phyloP scores from a whole-genome alignment of 2,797 vertebrate species.

The Hoplostethus atlanticus region DNA sequence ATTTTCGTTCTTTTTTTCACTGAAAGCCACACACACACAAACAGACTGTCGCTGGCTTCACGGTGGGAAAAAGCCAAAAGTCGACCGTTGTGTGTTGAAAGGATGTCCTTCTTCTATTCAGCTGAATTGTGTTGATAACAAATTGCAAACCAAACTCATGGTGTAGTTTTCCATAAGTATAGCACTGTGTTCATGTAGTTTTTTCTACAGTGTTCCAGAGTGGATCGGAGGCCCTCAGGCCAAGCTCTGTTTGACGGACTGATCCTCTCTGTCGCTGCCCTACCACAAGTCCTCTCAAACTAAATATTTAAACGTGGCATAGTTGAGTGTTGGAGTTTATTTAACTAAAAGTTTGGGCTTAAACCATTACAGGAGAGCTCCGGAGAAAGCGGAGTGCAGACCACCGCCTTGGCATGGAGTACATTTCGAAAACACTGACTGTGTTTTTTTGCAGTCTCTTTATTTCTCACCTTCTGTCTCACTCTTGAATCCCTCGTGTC shows the following conservation, averaged over 20 bases:
- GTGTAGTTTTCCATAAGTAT: conserved; percentile 49
- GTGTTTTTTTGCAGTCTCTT: conserved; percentile 11
- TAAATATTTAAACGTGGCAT: conserved; percentile 83
- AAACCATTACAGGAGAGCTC: conserved; percentile 58
- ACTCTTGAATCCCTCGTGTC: conserved; percentile 5
- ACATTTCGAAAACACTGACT: conserved; percentile 16
- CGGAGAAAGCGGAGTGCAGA: conserved; percentile 43
- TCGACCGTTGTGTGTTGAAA: conserved; percentile 30
- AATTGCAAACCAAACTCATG: conserved; percentile 55
- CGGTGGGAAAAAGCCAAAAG: conserved; percentile 22
- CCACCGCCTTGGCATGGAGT: conserved; percentile 17
- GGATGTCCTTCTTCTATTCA: conserved; percentile 23
- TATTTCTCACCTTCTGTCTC: neutral
- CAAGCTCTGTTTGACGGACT: conserved; percentile 53
- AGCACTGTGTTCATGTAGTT: conserved; percentile 1
- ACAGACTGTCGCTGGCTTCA: conserved; percentile 16
- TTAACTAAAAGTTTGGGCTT: conserved; percentile 72
- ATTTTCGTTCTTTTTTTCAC: conserved; percentile 35
- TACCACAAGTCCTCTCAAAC: conserved; percentile 54
- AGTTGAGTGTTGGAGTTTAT: conserved; percentile 75
- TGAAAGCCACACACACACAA: conserved; percentile 39
- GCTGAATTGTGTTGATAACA: conserved; percentile 44
- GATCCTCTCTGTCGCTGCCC: conserved; percentile 50
- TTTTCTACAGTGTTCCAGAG: conserved; percentile 17
- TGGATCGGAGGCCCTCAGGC: conserved; percentile 39